These are phyloP conservation scores for Epizoanthus ramosus DNA, from an alignment of 92 coral and sea anemone species.

Conservation along the genomic window DNA sequence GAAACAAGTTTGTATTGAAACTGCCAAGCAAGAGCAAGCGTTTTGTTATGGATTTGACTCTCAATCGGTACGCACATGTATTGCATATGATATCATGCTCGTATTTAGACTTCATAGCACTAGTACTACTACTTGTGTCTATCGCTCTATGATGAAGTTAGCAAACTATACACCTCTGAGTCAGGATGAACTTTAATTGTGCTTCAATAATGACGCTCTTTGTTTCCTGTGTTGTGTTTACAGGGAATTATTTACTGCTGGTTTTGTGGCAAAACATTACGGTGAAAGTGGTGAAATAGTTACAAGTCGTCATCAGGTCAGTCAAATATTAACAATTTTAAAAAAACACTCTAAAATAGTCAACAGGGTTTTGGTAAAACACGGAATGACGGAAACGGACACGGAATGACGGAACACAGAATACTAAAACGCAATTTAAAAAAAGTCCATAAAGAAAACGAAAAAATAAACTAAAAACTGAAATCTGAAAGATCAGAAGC, in stretches of 20 bases:
- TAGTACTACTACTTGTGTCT: not conserved
- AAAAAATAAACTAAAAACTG: no score
- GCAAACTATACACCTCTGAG: not conserved
- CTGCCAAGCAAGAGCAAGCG: not conserved
- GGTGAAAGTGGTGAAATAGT: constrained; percentile 3
- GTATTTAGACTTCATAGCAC: not conserved
- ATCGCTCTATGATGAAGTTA: not conserved
- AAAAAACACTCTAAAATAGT: no score
- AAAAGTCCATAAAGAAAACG: no score
- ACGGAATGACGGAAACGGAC: no score
- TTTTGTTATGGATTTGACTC: constrained; percentile 29
- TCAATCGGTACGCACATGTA: constrained; percentile 34
- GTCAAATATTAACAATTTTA: not conserved
- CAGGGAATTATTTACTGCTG: constrained; percentile 17
- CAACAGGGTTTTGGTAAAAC: no score
- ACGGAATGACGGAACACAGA: no score
- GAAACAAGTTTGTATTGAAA: constrained; percentile 5
- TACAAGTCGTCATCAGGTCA: constrained; percentile 19
- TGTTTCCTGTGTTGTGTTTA: not conserved
- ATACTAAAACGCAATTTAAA: no score
- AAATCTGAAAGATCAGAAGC: no score
- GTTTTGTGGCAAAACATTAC: constrained; percentile 27
- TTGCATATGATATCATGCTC: not conserved
- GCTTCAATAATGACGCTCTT: not conserved
- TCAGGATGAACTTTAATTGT: not conserved